These are phyloP conservation scores for Sympetrum striolatum DNA, from an alignment of 2,888 invertebrate genomes.

Conservation along the genomic window DNA sequence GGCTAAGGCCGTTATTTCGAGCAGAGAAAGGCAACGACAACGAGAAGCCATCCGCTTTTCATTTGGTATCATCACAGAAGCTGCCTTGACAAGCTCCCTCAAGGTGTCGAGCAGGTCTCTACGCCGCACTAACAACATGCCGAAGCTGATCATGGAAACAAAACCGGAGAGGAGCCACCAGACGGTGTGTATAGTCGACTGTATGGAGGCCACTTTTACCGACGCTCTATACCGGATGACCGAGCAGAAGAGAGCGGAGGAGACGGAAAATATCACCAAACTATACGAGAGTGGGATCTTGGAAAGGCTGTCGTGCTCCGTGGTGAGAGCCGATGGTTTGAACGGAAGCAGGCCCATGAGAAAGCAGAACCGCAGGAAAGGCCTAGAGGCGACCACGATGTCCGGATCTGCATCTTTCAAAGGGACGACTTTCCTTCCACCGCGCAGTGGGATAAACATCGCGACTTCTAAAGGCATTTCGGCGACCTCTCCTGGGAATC, in stretches of 20 bases:
- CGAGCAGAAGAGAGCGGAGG: background rate
- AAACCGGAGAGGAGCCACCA: constrained; percentile 4
- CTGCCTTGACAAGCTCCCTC: background rate
- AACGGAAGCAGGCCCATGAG: background rate
- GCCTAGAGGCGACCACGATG: background rate
- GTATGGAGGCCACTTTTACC: background rate
- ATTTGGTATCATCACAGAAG: background rate
- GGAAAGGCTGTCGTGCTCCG: background rate
- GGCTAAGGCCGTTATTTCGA: background rate
- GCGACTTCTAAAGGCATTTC: background rate
- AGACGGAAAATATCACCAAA: background rate
- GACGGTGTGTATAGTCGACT: background rate
- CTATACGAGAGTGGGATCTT: background rate
- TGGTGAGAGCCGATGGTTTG: background rate
- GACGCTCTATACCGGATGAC: background rate
- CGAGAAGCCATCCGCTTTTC: background rate
- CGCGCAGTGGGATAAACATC: background rate
- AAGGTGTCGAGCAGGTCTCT: background rate
- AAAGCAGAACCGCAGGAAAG: constrained; percentile 1
- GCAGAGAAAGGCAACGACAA: background rate
- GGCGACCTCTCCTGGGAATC: background rate
- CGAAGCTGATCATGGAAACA: background rate
- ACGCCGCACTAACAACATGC: background rate
- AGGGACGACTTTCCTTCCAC: background rate
- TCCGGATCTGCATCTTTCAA: background rate